Evolutionary conservation across 1,140 invertebrate genomes (phyloP).

Genomic region (Pseudomyrmex flavicornis): DNA sequence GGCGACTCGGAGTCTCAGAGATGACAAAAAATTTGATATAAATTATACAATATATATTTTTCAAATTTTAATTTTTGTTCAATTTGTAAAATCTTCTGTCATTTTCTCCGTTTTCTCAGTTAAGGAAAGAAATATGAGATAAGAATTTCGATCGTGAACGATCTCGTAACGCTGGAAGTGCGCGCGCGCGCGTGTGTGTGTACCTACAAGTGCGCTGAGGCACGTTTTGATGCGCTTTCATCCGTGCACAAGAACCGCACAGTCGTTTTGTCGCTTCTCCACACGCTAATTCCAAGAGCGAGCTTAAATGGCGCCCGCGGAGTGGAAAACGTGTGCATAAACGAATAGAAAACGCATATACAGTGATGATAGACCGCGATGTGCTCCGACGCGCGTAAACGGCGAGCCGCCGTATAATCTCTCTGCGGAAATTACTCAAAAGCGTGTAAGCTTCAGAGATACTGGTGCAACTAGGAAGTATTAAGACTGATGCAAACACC

Average conservation of each 20-base stretch:
- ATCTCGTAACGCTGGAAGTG: neutral
- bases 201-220: neutral
- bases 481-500: conserved; percentile 6
- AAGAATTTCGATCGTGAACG: neutral
- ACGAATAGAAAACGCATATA: conserved; percentile 47
- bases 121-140: neutral
- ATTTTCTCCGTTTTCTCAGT: neutral
- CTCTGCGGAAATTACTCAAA: conserved; percentile 61
- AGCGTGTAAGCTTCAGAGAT: conserved; percentile 28
- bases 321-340: neutral
- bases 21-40: neutral
- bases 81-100: neutral
- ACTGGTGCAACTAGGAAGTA: neutral
- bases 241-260: conserved; percentile 23
- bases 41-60: neutral
- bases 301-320: conserved; percentile 30
- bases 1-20: neutral
- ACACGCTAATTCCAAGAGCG: conserved; percentile 33
- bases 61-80: neutral
- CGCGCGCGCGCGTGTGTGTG: neutral
- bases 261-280: conserved; percentile 29
- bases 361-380: conserved; percentile 33
- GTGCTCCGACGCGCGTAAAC: conserved; percentile 13
- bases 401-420: conserved; percentile 52
- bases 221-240: conserved; percentile 2